These are phyloP conservation scores for Ageneiosus marmoratus DNA, from an alignment of 2,113 vertebrate genomes.

Conservation along the genomic window DNA sequence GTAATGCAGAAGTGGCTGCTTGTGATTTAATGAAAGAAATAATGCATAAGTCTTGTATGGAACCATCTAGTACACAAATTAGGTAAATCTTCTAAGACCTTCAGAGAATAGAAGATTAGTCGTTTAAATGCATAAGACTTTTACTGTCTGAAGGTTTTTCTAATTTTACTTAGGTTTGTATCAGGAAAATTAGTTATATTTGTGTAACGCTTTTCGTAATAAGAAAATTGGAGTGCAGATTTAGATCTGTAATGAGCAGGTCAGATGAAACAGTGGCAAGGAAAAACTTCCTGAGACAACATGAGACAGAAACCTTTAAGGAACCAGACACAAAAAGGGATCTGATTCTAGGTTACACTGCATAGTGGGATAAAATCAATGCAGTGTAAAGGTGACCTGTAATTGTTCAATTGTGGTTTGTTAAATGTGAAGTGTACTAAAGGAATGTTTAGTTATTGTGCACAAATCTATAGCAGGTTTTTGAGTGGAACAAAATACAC, in stretches of 20 bases:
- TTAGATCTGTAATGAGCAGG: neutral
- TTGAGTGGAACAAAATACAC: neutral
- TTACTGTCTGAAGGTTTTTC: neutral
- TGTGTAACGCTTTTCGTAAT: neutral
- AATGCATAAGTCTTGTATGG: neutral
- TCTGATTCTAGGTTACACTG: neutral
- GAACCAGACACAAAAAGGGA: neutral
- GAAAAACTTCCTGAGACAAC: neutral
- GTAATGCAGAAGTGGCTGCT: neutral
- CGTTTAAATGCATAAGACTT: neutral
- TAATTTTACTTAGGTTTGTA: neutral
- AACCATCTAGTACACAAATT: neutral
- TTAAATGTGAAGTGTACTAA: neutral
- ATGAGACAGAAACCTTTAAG: neutral
- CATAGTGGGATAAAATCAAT: neutral
- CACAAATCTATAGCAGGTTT: neutral
- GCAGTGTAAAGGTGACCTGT: neutral
- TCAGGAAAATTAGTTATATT: neutral
- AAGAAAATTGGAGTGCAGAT: neutral
- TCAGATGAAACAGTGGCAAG: too few species aligned
- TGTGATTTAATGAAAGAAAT: neutral
- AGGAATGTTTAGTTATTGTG: neutral
- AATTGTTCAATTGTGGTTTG: too few species aligned
- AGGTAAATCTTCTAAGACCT: neutral
- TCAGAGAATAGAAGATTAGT: neutral